Percentiles rank a stretch among this genome's conserved stretches.
phyloP scores from a whole-genome alignment of 2,888 invertebrate genomes.

The Archaeoteleia sp. region DNA sequence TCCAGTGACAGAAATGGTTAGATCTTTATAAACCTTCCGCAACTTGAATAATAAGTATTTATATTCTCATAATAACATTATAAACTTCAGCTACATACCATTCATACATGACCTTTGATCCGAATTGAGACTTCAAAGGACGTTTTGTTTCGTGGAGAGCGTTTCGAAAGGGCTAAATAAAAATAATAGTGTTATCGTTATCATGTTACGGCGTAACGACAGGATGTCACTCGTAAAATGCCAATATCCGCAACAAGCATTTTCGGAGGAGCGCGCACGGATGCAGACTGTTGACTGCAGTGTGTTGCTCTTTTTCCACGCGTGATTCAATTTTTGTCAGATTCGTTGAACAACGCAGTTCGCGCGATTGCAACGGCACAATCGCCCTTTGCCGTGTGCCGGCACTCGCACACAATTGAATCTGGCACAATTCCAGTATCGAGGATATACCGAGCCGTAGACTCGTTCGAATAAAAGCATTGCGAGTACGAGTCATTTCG shows the following conservation, averaged over 20 bases:
- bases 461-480: conserved; percentile 47
- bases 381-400: conserved; percentile 41
- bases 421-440: conserved; percentile 50
- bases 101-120: no score
- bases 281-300: conserved; percentile 20
- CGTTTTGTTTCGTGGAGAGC: background rate
- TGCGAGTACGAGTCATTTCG: conserved; percentile 43
- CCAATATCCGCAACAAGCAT: conserved; percentile 46
- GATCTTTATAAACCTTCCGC: no score
- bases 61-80: no score
- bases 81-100: no score
- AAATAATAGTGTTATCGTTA: conserved; percentile 42
- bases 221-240: conserved; percentile 47
- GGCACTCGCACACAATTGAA: conserved; percentile 50
- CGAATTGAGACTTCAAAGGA: no score
- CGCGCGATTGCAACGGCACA: conserved; percentile 55
- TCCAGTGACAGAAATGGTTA: no score
- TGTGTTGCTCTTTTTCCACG: conserved; percentile 45
- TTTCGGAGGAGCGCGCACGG: conserved; percentile 32
- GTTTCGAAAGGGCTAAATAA: conserved; percentile 18
- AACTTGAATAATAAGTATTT: no score
- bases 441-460: conserved; percentile 40
- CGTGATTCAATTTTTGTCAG: conserved; percentile 50
- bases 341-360: conserved; percentile 56
- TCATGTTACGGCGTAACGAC: conserved; percentile 39